Evolutionary conservation across 2,113 vertebrate species (phyloP).

Genomic region (Gallinago paraguaiae): DNA sequence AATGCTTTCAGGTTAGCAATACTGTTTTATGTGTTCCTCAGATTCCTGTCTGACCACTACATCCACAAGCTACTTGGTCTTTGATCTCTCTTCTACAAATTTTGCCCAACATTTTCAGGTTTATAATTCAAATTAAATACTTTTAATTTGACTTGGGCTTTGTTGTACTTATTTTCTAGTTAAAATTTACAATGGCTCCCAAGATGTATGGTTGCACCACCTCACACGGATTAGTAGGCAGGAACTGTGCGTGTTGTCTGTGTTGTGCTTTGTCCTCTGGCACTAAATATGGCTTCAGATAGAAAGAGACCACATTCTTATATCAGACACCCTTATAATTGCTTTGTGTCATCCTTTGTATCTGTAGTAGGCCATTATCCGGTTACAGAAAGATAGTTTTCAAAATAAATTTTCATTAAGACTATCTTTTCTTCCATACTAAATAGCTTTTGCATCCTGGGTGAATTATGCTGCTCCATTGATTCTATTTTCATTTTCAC

Average conservation of each 20-base stretch:
- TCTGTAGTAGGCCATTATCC: background rate
- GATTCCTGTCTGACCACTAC: conserved; percentile 14
- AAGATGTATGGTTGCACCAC: background rate
- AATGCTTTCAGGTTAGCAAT: conserved; percentile 2
- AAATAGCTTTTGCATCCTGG: background rate
- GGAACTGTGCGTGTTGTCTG: background rate
- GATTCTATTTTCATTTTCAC: background rate
- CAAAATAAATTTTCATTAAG: background rate
- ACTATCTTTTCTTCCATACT: background rate
- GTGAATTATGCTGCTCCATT: background rate
- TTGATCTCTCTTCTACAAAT: conserved; percentile 25
- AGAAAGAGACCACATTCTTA: background rate
- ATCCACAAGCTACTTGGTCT: background rate
- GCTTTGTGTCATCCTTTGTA: background rate
- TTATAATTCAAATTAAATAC: background rate
- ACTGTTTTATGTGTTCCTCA: background rate
- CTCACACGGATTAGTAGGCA: background rate
- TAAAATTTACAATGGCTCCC: background rate
- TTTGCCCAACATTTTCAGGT: background rate
- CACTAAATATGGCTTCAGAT: background rate
- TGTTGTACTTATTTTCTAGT: background rate
- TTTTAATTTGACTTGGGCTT: background rate
- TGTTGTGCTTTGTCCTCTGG: background rate
- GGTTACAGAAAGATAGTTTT: background rate
- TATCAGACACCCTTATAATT: background rate